phyloP scores from a whole-genome alignment of 2,888 invertebrate genomes.

The Megaustenia siamemsis region DNA sequence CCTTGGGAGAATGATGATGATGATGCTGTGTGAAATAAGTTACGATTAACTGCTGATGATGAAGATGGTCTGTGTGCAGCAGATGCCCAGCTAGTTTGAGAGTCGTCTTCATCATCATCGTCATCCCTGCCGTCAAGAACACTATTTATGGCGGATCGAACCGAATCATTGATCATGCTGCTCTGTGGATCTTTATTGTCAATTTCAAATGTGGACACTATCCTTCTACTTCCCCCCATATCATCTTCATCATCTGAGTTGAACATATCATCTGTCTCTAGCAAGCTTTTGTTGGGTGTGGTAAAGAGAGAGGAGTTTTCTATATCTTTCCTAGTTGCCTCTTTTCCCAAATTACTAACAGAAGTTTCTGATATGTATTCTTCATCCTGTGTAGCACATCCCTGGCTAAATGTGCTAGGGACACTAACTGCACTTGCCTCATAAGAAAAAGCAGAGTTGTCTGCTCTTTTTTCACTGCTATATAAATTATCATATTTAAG shows the following conservation, averaged over 20 bases:
- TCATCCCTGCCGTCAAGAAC: conserved; percentile 40
- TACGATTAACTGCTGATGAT: conserved; percentile 8
- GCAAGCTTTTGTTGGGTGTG: conserved; percentile 45
- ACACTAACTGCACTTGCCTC: not conserved
- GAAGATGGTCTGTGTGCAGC: conserved; percentile 22
- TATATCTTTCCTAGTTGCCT: conserved; percentile 13
- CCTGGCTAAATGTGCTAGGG: not conserved
- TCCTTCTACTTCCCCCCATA: not conserved
- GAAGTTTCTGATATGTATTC: conserved; percentile 32
- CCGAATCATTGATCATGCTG: conserved; percentile 53
- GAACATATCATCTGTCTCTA: conserved; percentile 50
- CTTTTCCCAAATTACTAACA: conserved; percentile 26
- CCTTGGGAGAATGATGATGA: conserved; percentile 7
- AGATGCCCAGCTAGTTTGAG: conserved; percentile 39
- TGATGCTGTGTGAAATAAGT: not conserved
- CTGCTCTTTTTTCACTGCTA: not conserved
- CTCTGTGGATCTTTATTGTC: conserved; percentile 54
- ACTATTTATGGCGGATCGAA: conserved; percentile 51
- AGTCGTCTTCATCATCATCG: conserved; percentile 35
- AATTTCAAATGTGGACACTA: conserved; percentile 43
- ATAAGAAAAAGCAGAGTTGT: conserved; percentile 4
- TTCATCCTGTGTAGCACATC: conserved; percentile 1
- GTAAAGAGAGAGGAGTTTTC: conserved; percentile 42
- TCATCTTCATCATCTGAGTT: conserved; percentile 49
- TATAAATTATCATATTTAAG: not conserved